These are phyloP conservation scores for Scaptodrosophila lebanonensis DNA, from an alignment of 1,140 invertebrate species.

Conservation along the genomic window DNA sequence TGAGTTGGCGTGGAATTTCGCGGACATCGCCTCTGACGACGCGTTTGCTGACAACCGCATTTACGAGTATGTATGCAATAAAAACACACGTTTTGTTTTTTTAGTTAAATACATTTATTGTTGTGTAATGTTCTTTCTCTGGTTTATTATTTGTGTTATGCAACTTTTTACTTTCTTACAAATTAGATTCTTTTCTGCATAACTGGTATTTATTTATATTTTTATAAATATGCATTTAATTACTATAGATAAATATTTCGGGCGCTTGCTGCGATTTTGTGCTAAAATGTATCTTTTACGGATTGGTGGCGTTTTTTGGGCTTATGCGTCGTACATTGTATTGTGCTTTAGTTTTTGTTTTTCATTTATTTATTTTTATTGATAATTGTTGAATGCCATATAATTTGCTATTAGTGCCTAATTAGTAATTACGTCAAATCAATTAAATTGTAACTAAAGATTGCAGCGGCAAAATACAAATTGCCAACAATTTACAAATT, in stretches of 20 bases:
- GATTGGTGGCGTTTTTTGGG: constrained; percentile 28
- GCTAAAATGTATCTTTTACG: constrained; percentile 52
- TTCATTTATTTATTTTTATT: constrained; percentile 8
- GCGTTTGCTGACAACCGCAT: no score
- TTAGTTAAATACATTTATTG: constrained; percentile 72
- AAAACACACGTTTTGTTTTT: neutral
- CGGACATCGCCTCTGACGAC: no score
- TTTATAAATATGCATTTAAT: constrained; percentile 73
- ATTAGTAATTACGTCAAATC: no score
- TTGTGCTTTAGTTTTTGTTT: constrained; percentile 22
- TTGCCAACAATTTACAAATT: constrained; percentile 18
- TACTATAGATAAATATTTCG: constrained; percentile 74
- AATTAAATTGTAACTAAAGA: constrained; percentile 58
- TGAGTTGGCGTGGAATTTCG: no score
- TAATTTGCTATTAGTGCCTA: constrained; percentile 59
- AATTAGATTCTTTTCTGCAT: constrained; percentile 58
- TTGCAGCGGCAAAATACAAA: constrained; percentile 16
- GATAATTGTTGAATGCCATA: constrained; percentile 45
- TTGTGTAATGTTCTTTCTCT: constrained; percentile 60
- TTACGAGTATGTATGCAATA: no score
- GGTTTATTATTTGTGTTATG: constrained; percentile 43
- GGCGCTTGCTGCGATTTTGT: constrained; percentile 58
- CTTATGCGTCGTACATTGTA: constrained; percentile 22
- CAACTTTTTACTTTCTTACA: constrained; percentile 64
- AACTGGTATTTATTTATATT: constrained; percentile 46